These are phyloP conservation scores for Ceratosolen fusciceps DNA, from an alignment of 1,140 invertebrate genomes.

Conservation along the genomic window DNA sequence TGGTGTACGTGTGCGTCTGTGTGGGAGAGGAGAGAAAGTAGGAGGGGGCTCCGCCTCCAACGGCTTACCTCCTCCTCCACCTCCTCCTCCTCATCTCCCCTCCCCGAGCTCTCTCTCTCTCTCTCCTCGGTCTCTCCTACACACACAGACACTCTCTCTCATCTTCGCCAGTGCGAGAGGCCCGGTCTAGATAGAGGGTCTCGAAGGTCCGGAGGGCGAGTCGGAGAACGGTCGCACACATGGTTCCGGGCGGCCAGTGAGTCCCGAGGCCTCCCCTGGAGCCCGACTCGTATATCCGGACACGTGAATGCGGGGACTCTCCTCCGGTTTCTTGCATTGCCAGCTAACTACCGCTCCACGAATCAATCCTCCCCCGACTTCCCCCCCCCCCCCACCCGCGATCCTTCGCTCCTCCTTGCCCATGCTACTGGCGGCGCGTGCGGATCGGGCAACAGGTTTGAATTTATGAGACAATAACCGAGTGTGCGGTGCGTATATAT, in stretches of 20 bases:
- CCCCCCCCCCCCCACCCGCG: constrained; percentile 43
- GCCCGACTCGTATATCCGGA: too few relatives aligned
- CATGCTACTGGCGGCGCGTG: constrained; percentile 6
- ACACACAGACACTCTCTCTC: background rate
- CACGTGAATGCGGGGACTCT: background rate
- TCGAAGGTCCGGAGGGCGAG: background rate
- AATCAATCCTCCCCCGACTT: background rate
- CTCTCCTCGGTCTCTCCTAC: background rate
- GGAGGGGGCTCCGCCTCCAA: constrained; percentile 65
- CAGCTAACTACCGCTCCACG: background rate
- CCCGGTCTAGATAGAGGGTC: background rate
- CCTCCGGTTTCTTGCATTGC: background rate
- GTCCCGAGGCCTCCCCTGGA: background rate
- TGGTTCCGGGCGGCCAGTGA: background rate
- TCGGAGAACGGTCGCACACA: background rate
- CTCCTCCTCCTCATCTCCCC: constrained; percentile 43
- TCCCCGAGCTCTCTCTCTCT: too few relatives aligned
- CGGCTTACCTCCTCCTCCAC: constrained; percentile 54
- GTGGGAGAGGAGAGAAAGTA: background rate
- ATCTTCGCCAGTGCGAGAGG: background rate
- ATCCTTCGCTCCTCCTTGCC: constrained; percentile 32
- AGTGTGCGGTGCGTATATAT: constrained; percentile 61
- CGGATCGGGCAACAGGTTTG: constrained; percentile 69
- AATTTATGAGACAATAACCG: constrained; percentile 72
- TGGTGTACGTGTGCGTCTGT: too few relatives aligned